These are phyloP conservation scores for Peucedramus taeniatus DNA, from an alignment of 2,113 vertebrate genomes.

Conservation along the genomic window DNA sequence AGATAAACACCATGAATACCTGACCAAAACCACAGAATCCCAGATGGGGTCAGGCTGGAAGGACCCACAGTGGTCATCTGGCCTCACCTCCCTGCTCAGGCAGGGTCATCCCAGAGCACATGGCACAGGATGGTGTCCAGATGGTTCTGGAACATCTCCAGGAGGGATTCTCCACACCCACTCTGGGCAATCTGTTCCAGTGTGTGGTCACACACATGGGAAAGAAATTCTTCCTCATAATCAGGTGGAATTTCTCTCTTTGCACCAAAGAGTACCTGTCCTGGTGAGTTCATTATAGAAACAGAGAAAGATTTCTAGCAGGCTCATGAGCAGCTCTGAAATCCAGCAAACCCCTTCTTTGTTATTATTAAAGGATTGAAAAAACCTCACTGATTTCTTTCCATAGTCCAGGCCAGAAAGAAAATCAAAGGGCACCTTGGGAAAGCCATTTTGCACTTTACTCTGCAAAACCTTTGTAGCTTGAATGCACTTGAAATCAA, in stretches of 20 bases:
- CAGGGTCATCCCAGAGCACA: not conserved
- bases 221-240: not conserved
- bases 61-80: not conserved
- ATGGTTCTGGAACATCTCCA: not conserved
- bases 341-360: not conserved
- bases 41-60: not conserved
- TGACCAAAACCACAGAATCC: not conserved
- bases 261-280: not conserved
- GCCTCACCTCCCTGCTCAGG: not conserved
- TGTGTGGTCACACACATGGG: rapidly evolving
- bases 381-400: not conserved
- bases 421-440: not conserved
- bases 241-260: not conserved
- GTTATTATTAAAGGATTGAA: not conserved
- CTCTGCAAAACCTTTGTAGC: not conserved
- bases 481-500: not conserved
- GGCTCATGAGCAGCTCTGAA: not conserved
- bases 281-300: not conserved
- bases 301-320: not conserved
- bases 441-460: not conserved
- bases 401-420: not conserved
- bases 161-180: not conserved
- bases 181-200: not conserved
- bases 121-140: not conserved
- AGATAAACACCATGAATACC: not conserved